These are phyloP conservation scores for Pseudopleuronectes americanus DNA, from an alignment of 2,797 vertebrate genomes.

Conservation along the genomic window DNA sequence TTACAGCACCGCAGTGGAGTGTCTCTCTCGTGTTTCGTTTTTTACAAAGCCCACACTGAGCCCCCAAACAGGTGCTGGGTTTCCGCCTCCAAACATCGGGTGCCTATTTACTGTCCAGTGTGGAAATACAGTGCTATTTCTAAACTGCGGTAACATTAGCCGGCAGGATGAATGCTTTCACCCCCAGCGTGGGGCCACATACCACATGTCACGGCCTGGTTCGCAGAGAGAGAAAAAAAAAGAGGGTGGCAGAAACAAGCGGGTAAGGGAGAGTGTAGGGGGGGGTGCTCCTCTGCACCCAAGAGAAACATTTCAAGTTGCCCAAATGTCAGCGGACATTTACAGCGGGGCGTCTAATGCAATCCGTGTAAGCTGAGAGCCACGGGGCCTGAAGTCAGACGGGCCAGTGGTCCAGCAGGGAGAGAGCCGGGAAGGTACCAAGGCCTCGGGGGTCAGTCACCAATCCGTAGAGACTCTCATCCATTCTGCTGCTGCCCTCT, in stretches of 20 bases:
- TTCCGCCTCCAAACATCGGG: conserved; percentile 49
- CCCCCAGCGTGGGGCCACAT: conserved; percentile 56
- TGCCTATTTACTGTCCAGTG: conserved; percentile 47
- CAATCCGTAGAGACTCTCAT: conserved; percentile 40
- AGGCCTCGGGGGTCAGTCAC: conserved; percentile 46
- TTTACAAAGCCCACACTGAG: conserved; percentile 48
- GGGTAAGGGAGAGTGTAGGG: neutral
- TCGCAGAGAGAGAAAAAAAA: conserved; percentile 30
- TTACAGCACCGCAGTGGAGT: conserved; percentile 28
- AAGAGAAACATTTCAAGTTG: conserved; percentile 74
- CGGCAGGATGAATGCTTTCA: conserved; percentile 64
- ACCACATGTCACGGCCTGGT: conserved; percentile 66
- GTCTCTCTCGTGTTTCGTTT: conserved; percentile 59
- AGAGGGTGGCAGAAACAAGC: conserved; percentile 37
- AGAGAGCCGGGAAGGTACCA: conserved; percentile 44
- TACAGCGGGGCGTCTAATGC: conserved; percentile 52
- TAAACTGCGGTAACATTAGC: conserved; percentile 74
- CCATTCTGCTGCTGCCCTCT: conserved; percentile 42
- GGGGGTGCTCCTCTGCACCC: conserved; percentile 40
- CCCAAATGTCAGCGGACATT: conserved; percentile 74
- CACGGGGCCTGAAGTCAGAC: conserved; percentile 28
- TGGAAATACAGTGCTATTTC: conserved; percentile 71
- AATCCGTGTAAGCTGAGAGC: conserved; percentile 52
- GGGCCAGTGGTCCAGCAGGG: conserved; percentile 21
- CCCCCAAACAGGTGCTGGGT: conserved; percentile 70